Base-by-base conservation (phyloP, 1,140 invertebrate genomes). In the Brevipalpus yothersi region DNA sequence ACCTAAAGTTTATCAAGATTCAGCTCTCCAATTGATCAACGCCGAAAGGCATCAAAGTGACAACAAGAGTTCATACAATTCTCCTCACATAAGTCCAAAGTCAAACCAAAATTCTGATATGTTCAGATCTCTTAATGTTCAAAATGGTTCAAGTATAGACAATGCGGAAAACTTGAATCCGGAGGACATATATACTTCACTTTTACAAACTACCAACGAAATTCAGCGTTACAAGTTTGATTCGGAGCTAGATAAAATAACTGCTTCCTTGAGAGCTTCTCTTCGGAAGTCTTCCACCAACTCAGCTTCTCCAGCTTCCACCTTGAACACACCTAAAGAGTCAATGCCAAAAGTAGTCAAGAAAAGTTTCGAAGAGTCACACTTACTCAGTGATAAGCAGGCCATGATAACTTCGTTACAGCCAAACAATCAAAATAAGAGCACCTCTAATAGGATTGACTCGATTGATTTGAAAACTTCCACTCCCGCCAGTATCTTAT, bases 121-220 rank as follows among this genome's bases (percentile, higher is more conserved):
- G 43, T 45, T 45, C n/a, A 45, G 12, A 17, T 45, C 43, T 15
- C n/a, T 45, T 4, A 45, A 45, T 17, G n/a, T 45, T 45, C 43
- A 17, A 15, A 45, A 45, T 45, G 43, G 43, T 15, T 45, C 43
- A 45, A 45, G 12, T 17, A 69, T 69, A 55, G 70, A 70, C 60
- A 75, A 77, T 63, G 80, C 80, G 56, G 80, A 84, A 67, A 78
- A 80, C 66, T 73, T 83, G 62, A 83, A 82, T 68, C 80, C 84
- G 17, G 86, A 91, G 69, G 88, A 93, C 69, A 82, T 92, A 49
- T 75, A 72, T 63, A 73, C 82, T 68, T 87, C 84, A 60, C 79
- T 94, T 58, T 77, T 84, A 60, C 82, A 83, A 68, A 93, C 89
- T 47, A 88, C 89, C 2, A 86, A 85, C 17, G 89, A 94, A 74